phyloP scores from a whole-genome alignment of 2,797 vertebrate species.

The Danio kyathit region DNA sequence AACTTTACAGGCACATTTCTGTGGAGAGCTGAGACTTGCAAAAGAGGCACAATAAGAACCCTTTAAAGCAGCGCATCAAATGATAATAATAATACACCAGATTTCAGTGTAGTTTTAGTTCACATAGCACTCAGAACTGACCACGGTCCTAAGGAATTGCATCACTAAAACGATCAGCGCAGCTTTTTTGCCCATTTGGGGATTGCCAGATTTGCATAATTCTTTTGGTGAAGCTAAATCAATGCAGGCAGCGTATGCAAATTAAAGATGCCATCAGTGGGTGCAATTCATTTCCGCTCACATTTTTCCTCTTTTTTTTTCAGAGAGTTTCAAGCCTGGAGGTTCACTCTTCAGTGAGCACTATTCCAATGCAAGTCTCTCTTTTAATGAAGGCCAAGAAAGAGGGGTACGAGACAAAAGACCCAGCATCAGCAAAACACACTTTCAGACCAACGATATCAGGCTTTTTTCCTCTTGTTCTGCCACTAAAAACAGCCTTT shows the following conservation, averaged over 20 bases:
- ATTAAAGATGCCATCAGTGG: neutral
- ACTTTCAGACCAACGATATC: slow-evolving; percentile 23
- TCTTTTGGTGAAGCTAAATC: neutral
- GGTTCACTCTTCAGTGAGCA: slow-evolving; percentile 24
- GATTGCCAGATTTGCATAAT: slow-evolving; percentile 11
- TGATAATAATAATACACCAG: neutral
- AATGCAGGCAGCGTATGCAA: neutral
- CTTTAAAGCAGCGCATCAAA: no score
- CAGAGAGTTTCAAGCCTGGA: slow-evolving; percentile 24
- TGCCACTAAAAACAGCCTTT: slow-evolving; percentile 16
- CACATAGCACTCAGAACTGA: neutral
- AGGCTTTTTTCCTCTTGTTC: slow-evolving; percentile 6
- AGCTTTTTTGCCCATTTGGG: slow-evolving; percentile 11
- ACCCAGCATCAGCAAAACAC: slow-evolving; percentile 32
- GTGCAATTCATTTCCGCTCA: neutral
- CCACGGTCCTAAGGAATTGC: neutral
- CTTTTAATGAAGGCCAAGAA: slow-evolving; percentile 17
- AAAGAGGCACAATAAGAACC: no score
- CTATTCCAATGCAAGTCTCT: neutral
- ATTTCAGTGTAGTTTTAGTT: neutral
- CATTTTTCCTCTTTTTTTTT: slow-evolving; percentile 20
- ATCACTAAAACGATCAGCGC: neutral
- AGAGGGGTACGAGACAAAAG: slow-evolving; percentile 18
- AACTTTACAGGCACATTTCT: no score
- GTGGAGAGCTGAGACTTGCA: no score